Conservation (phyloP, 64 coral and sea anemone species). For the Hydrozoanthus tunicans region DNA sequence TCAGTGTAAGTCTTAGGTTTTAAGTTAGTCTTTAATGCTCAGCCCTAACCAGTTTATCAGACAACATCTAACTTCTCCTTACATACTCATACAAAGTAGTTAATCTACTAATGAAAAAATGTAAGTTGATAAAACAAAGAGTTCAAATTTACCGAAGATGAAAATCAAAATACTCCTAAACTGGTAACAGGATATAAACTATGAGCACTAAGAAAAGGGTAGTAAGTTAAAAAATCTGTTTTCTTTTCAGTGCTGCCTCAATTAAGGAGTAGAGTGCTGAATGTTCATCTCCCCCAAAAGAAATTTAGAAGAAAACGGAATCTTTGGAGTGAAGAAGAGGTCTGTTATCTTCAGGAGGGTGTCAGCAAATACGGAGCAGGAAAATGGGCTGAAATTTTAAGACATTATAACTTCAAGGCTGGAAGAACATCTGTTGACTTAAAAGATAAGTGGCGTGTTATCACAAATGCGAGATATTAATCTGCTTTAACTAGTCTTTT, state of each 20-base stretch:
- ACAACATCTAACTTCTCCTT: no score
- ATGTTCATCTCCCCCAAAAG: conserved; percentile 23
- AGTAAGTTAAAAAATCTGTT: neutral
- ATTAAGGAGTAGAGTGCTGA: conserved; percentile 14
- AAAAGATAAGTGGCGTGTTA: conserved; percentile 81
- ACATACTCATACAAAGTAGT: no score
- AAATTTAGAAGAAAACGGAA: neutral
- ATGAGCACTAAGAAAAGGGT: neutral
- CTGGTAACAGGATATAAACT: no score
- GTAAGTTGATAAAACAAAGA: no score
- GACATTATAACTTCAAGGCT: conserved; percentile 55
- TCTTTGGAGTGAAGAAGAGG: conserved; percentile 56
- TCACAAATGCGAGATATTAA: neutral
- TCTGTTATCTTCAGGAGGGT: conserved; percentile 59
- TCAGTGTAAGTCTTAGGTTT: no score
- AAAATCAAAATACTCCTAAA: no score
- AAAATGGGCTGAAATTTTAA: conserved; percentile 74
- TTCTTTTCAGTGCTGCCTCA: neutral
- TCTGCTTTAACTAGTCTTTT: neutral
- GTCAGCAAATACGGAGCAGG: conserved; percentile 59
- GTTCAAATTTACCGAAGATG: no score
- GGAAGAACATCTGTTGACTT: conserved; percentile 70
- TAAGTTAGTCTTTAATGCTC: no score
- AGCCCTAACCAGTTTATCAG: no score
- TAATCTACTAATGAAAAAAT: no score